These are phyloP conservation scores for Nomada ferruginata DNA, from an alignment of 2,888 invertebrate genomes.

Conservation along the genomic window DNA sequence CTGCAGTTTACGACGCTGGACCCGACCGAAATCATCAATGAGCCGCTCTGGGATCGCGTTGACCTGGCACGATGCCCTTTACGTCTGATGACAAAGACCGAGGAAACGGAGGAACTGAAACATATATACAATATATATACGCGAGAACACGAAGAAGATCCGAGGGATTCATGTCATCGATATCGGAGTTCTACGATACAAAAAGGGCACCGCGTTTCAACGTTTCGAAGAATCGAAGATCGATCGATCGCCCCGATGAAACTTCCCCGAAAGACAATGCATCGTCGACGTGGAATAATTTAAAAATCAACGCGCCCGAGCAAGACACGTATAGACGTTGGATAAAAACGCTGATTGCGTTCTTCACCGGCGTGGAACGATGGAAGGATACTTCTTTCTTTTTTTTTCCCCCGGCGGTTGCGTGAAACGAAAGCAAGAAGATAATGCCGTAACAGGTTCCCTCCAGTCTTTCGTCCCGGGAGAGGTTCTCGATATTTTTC, in stretches of 20 bases:
- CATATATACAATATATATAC: too few relatives aligned
- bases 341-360: conserved; percentile 49
- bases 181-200: too few relatives aligned
- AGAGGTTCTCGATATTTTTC: conserved; percentile 34
- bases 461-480: not conserved
- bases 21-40: conserved; percentile 68
- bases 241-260: conserved; percentile 11
- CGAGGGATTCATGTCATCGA: too few relatives aligned
- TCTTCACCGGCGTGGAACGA: conserved; percentile 46
- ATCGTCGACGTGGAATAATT: conserved; percentile 12
- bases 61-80: conserved; percentile 24
- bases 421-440: conserved; percentile 43
- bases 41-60: conserved; percentile 49
- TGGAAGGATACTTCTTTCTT: conserved; percentile 20
- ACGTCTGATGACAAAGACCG: not conserved
- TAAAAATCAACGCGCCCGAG: not conserved
- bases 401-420: conserved; percentile 19
- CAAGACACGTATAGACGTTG: conserved; percentile 31
- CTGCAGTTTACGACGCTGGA: conserved; percentile 46
- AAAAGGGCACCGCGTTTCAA: too few relatives aligned
- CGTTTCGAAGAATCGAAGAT: not conserved
- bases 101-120: not conserved
- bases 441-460: conserved; percentile 40
- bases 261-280: not conserved
- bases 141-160: not conserved